Evolutionary conservation across 1,140 invertebrate genomes (phyloP).

Genomic region (Cydia splendana): DNA sequence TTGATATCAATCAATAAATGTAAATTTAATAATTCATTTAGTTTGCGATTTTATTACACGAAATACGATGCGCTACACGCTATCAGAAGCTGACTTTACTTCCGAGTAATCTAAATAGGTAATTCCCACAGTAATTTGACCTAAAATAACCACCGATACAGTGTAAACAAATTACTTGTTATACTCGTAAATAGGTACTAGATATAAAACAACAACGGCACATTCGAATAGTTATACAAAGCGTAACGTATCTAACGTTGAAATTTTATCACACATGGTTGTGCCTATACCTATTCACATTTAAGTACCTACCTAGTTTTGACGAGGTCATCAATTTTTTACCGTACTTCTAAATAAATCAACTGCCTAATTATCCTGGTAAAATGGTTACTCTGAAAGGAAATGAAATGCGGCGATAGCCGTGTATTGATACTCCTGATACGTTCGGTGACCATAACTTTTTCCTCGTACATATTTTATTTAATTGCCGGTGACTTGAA

Average conservation of each 20-base stretch:
- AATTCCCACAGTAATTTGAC: constrained; percentile 22
- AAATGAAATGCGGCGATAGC: neutral
- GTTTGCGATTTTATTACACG: neutral
- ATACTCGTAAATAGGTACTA: neutral
- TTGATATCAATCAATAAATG: constrained; percentile 25
- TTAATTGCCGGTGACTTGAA: neutral
- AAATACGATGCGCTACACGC: neutral
- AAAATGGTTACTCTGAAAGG: neutral
- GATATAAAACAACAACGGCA: too few species aligned
- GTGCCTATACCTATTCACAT: neutral
- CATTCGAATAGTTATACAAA: too few species aligned
- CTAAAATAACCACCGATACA: constrained; percentile 13
- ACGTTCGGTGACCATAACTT: neutral
- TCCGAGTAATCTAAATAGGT: constrained; percentile 23
- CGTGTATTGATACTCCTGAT: neutral
- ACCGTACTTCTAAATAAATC: neutral
- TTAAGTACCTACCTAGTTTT: neutral
- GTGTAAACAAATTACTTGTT: constrained; percentile 5
- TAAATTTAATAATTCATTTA: constrained; percentile 22
- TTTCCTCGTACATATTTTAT: neutral
- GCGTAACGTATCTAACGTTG: neutral
- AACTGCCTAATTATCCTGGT: neutral
- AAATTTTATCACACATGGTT: neutral
- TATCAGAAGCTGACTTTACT: neutral
- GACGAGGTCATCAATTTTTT: neutral